A percentile compares a stretch with the other conserved stretches of the same genome.
Conservation (phyloP, 2,113 vertebrate genomes). For the Corythoichthys intestinalis region DNA sequence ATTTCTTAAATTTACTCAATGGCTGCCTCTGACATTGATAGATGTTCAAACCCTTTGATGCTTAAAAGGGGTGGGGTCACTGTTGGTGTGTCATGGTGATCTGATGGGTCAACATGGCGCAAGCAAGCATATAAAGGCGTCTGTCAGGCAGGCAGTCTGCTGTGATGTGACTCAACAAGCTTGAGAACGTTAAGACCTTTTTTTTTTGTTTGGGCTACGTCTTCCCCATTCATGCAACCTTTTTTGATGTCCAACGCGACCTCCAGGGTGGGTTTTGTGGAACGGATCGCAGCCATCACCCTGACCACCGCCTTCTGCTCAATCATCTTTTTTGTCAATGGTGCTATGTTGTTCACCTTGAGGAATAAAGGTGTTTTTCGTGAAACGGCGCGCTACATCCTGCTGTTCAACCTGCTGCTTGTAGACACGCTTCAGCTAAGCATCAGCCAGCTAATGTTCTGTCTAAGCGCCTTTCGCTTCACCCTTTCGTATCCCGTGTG, state of each 20-base stretch:
- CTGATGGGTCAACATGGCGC: no score
- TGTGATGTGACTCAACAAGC: no score
- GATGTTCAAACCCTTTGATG: no score
- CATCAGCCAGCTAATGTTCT: background rate
- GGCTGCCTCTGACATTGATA: no score
- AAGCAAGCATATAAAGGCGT: no score
- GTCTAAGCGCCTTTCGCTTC: background rate
- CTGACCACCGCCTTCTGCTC: background rate
- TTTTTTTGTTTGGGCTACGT: no score
- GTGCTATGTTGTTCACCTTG: background rate
- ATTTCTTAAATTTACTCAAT: no score
- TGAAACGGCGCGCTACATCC: slow-evolving; percentile 7
- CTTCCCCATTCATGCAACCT: no score
- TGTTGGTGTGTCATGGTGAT: no score
- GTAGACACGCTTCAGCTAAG: background rate
- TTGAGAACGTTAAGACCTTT: no score
- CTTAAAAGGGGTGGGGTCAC: no score
- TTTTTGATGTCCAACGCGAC: background rate
- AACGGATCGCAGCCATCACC: background rate
- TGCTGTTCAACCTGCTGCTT: slow-evolving; percentile 6
- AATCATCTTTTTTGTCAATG: background rate
- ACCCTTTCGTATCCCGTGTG: slow-evolving; percentile 3
- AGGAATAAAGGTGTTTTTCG: slow-evolving; percentile 1
- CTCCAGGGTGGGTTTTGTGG: background rate
- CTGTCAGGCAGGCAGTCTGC: no score